Conservation (phyloP, 92 coral and sea anemone species). For the Porites cylindrica region DNA sequence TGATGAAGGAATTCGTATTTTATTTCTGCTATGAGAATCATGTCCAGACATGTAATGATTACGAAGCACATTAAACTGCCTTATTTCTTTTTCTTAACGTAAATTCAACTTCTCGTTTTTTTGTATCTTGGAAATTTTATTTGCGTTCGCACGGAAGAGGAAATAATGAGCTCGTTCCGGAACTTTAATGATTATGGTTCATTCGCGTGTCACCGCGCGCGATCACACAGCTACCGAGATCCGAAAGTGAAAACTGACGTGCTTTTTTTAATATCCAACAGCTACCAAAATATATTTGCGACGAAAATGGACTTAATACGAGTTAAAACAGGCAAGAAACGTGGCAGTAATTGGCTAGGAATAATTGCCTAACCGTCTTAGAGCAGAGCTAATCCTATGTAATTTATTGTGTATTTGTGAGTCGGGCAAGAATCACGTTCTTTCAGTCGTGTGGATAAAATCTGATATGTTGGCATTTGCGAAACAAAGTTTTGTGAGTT, state of each 20-base stretch:
- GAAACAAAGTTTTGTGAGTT: neutral
- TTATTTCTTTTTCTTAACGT: too few species aligned
- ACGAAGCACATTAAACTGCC: too few species aligned
- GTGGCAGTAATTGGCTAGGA: neutral
- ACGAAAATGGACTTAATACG: constrained; percentile 3
- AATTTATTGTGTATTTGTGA: constrained; percentile 6
- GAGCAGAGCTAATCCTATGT: constrained; percentile 10
- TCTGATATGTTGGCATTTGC: neutral
- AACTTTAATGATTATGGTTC: neutral
- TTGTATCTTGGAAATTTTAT: too few species aligned
- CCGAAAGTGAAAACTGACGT: too few species aligned
- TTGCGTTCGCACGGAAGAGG: neutral
- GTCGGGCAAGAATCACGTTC: constrained; percentile 19
- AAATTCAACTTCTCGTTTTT: too few species aligned
- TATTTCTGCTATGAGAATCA: too few species aligned
- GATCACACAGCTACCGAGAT: too few species aligned
- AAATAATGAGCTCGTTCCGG: neutral
- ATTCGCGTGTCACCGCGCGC: too few species aligned
- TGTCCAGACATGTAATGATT: too few species aligned
- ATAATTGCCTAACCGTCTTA: neutral
- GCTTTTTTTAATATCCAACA: neutral
- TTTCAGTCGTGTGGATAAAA: neutral
- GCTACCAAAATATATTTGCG: neutral
- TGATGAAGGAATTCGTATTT: too few species aligned
- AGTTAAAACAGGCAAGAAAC: neutral